Evolutionary conservation across 2,113 vertebrate genomes (phyloP).

Genomic region (Pao palembangensis): DNA sequence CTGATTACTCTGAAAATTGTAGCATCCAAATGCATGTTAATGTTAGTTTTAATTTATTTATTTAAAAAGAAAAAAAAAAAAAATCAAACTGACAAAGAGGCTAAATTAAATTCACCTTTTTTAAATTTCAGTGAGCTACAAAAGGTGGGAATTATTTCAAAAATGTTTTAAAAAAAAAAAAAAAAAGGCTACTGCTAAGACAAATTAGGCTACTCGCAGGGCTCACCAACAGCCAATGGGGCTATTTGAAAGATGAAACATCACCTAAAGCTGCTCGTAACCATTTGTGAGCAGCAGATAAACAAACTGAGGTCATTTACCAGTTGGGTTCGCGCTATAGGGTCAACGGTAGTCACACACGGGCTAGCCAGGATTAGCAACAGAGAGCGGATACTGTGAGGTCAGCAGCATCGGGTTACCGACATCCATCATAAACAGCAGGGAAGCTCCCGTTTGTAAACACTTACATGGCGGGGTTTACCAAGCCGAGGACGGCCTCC

Average conservation of each 20-base stretch:
- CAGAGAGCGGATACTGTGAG: constrained; percentile 2
- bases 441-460: constrained; percentile 3
- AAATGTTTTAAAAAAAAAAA: background rate
- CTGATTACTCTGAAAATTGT: too few species aligned
- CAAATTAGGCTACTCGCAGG: background rate
- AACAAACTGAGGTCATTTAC: constrained; percentile 13
- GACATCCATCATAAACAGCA: constrained; percentile 15
- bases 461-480: background rate
- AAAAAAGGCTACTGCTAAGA: background rate
- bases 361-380: constrained; percentile 46
- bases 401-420: constrained; percentile 49
- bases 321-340: background rate
- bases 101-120: background rate
- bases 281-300: background rate
- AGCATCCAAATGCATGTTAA: too few species aligned
- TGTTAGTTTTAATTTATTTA: too few species aligned
- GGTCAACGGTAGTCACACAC: constrained; percentile 6
- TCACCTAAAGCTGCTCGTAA: background rate
- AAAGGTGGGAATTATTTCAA: background rate
- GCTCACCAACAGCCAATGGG: background rate
- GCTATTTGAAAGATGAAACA: too few species aligned
- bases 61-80: too few species aligned
- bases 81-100: background rate
- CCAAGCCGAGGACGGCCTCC: background rate
- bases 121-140: background rate